Conservation (phyloP, 1,140 invertebrate genomes). For the Orussus abietinus region DNA sequence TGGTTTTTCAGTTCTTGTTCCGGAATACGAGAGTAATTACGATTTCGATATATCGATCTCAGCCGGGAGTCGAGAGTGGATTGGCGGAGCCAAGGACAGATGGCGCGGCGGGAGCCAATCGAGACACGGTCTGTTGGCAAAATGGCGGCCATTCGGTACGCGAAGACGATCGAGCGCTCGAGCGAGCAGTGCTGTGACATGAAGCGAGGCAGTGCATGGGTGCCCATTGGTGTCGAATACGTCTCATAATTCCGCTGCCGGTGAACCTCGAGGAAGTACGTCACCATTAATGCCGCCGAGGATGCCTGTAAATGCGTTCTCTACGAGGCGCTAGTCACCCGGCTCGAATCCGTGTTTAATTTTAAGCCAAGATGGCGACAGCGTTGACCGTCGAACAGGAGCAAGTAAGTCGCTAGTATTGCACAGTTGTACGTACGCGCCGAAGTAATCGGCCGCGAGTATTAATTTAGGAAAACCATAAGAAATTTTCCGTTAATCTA, state of each 20-base stretch:
- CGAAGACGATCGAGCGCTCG: background rate
- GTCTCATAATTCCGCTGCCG: background rate
- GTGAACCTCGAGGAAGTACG: too few species aligned
- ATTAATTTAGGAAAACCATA: constrained; percentile 7
- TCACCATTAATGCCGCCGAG: too few species aligned
- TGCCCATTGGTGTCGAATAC: background rate
- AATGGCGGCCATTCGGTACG: background rate
- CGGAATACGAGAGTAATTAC: too few species aligned
- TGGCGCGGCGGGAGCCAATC: too few species aligned
- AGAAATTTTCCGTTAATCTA: constrained; percentile 8
- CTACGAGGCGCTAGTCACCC: constrained; percentile 7
- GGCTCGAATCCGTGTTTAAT: constrained; percentile 12
- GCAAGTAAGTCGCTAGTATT: constrained; percentile 55
- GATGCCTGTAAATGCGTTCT: constrained; percentile 6
- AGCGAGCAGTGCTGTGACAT: too few species aligned
- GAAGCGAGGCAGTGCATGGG: too few species aligned
- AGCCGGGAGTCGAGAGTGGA: too few species aligned
- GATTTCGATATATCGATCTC: too few species aligned
- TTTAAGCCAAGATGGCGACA: constrained; percentile 59
- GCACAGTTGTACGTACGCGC: background rate
- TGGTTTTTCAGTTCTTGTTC: too few species aligned
- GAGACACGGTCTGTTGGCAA: too few species aligned
- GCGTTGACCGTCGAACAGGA: constrained; percentile 66
- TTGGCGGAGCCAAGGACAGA: too few species aligned
- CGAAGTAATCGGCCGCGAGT: background rate